Evolutionary conservation across 2,113 vertebrate genomes (phyloP), one percentile per base, ranked within the genome.

Genomic region (Antidorcas marsupialis): DNA sequence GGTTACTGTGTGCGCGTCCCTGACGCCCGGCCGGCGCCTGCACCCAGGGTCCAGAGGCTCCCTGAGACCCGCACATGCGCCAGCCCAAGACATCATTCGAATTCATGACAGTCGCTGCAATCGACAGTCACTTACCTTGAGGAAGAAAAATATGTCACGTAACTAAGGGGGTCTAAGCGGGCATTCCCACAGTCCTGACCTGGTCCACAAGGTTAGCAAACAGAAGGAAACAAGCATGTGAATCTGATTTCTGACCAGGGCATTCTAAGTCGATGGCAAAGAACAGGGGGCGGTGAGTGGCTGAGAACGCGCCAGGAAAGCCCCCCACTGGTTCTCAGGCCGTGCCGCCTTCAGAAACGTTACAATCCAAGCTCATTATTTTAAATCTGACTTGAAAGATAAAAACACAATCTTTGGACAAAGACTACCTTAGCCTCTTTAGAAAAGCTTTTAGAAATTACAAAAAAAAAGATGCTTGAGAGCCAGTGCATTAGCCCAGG

Each of bases 41-140:
- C 13, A 23, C 67, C 39, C 95, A 28, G 89, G 13, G 59, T 7
- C 60, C 5, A 43, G 15, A 36, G 43, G 28, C 3, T 55, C 74
- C 39, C 78, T 28, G 94, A 52, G 64, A 57, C 71, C 16, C n/a
- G 50, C 95, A 30, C 91, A 50, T 2, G 39, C 0, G 30, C 47
- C 83, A 16, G 1, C 25, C 21, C 28, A 25, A 25, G 83, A 10
- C 21, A 36, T 1, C 82, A 19, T 1, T 57, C 52, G 25, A 27
- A 67, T 15, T 43, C 86, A n/a, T 3, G 25, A 30, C 85, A 7
- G 4, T 23, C 16, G 60, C 95, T 36, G 15, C 23, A 19, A 6
- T 19, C 50, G 2, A 10, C 17, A 3, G 25, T 25, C 87, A 97
- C 98, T 98, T 98, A 98, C 98, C 98, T 98, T n/a, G 90, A 87